Conservation (phyloP, 1,140 invertebrate genomes). For the Argopecten irradians region DNA sequence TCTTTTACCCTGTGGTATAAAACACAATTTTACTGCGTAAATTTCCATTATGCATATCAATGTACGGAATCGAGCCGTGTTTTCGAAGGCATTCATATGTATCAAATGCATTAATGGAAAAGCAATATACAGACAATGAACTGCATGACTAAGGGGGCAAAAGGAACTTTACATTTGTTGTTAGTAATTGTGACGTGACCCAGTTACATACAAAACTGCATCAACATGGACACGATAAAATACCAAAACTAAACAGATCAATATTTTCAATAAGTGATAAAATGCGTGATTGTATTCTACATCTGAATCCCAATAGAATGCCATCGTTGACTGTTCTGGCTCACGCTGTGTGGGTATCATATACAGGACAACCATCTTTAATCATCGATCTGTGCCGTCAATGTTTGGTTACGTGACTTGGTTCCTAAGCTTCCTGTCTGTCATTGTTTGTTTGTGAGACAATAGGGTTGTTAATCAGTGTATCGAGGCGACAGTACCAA, state of each 20-base stretch:
- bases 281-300: neutral
- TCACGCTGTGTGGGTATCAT: neutral
- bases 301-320: neutral
- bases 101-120: conserved; percentile 3
- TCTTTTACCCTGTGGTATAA: neutral
- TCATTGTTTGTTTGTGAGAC: neutral
- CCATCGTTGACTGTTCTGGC: neutral
- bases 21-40: neutral
- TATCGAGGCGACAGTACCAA: neutral
- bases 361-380: neutral
- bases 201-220: neutral
- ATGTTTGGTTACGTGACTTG: neutral
- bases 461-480: neutral
- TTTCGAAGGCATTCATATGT: neutral
- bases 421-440: neutral
- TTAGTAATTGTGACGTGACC: neutral
- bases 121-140: neutral
- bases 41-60: neutral
- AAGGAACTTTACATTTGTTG: neutral
- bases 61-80: neutral
- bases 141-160: neutral
- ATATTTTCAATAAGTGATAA: neutral
- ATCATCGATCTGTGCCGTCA: neutral
- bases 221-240: neutral
- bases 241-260: neutral